Conservation (phyloP, 2,888 invertebrate genomes). For the Limnephilus rhombicus region DNA sequence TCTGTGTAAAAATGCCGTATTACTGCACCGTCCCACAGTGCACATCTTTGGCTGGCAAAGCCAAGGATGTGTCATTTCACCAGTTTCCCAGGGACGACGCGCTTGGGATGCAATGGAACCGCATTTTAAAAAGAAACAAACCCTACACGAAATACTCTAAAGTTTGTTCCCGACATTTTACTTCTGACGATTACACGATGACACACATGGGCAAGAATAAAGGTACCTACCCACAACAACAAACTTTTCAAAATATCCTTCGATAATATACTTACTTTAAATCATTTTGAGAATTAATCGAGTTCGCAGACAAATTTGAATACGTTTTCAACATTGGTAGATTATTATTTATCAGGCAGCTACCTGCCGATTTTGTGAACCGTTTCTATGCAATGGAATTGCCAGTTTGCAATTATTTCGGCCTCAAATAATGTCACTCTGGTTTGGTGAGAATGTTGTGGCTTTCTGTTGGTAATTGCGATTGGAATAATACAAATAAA, state of each 20-base stretch:
- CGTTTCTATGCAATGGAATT: background rate
- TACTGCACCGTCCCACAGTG: slow-evolving; percentile 77
- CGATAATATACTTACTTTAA: background rate
- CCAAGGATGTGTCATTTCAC: slow-evolving; percentile 76
- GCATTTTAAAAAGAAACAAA: slow-evolving; percentile 75
- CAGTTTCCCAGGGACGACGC: slow-evolving; percentile 75
- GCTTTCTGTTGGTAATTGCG: background rate
- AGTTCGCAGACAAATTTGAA: background rate
- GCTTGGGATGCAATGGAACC: slow-evolving; percentile 75
- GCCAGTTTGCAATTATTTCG: background rate
- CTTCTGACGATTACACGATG: slow-evolving; percentile 74
- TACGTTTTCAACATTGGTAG: background rate
- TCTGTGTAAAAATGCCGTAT: slow-evolving; percentile 72
- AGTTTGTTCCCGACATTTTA: slow-evolving; percentile 77
- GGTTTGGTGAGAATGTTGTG: background rate
- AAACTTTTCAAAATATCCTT: background rate
- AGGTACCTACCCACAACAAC: slow-evolving; percentile 69
- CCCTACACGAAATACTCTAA: slow-evolving; percentile 77
- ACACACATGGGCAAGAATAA: slow-evolving; percentile 76
- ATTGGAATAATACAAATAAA: background rate
- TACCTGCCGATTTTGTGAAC: background rate
- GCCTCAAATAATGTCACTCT: background rate
- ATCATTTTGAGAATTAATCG: background rate
- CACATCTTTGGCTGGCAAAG: slow-evolving; percentile 77
- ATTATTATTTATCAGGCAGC: background rate